phyloP scores from a whole-genome alignment of 2,888 invertebrate species.

The Catocala fraxini region DNA sequence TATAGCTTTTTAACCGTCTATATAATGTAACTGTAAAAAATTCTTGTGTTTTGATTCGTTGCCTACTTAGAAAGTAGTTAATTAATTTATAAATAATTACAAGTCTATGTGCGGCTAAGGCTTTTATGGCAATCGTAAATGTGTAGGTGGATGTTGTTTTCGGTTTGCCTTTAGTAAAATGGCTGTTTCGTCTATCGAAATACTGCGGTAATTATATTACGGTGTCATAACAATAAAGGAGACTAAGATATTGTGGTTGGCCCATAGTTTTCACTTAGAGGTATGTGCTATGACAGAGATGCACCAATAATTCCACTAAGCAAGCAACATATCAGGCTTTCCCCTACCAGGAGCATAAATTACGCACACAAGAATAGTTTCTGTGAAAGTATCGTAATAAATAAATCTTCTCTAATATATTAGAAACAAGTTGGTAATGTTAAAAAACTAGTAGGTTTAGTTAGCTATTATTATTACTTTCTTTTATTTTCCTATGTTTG shows the following conservation, averaged over 20 bases:
- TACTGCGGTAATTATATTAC: slow-evolving; percentile 22
- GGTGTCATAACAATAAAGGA: background rate
- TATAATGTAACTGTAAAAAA: slow-evolving; percentile 56
- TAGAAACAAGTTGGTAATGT: slow-evolving; percentile 3
- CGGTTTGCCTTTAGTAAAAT: slow-evolving; percentile 35
- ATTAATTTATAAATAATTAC: slow-evolving; percentile 26
- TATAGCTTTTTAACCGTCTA: slow-evolving; percentile 35
- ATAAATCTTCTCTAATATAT: slow-evolving; percentile 22
- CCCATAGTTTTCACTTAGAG: slow-evolving; percentile 47
- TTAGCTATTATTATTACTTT: too few species aligned
- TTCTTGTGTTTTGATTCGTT: slow-evolving; percentile 44
- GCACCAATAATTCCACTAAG: slow-evolving; percentile 69
- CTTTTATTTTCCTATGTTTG: too few species aligned
- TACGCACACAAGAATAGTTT: slow-evolving; percentile 55
- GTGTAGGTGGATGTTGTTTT: slow-evolving; percentile 63
- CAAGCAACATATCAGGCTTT: slow-evolving; percentile 56
- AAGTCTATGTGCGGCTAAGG: slow-evolving; percentile 33
- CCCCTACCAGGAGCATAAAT: slow-evolving; percentile 59
- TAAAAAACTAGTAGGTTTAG: too few species aligned
- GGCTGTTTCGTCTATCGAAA: slow-evolving; percentile 39
- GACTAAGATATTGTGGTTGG: background rate
- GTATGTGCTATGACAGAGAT: slow-evolving; percentile 67
- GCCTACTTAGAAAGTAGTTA: slow-evolving; percentile 39
- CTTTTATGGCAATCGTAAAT: slow-evolving; percentile 51
- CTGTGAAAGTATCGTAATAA: slow-evolving; percentile 60